Base-by-base conservation (phyloP, 2,113 vertebrate species). In the Nanorana parkeri region DNA sequence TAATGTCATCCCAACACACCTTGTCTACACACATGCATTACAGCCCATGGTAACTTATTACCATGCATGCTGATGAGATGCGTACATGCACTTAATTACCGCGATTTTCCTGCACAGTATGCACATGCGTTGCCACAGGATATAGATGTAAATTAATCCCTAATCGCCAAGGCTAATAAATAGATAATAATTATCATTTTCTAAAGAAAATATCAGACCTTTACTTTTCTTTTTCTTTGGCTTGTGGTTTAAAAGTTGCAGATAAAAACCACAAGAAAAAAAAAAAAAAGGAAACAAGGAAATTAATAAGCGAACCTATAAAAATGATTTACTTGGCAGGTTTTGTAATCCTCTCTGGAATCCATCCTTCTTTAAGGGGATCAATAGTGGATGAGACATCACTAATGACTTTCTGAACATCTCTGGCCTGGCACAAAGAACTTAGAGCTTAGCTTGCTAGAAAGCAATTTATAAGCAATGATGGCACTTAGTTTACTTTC, bases 351-450 rank as follows among this genome's bases (percentile, higher is more conserved):
- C 24, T 55, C 68, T 72, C 68, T 51, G 0, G 24, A 15, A 24
- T 19, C 13, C 10, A 11, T 47, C 41, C 13, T 47, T 47, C 23
- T 20, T 28, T 72, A 55, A 7, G 1, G 11, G 47, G 24, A 72
- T 72, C 68, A 29, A 72, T 72, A 72, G 51, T 19, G 68, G 51
- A 72, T 29, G 68, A 72, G 23, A 55, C 51, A 72, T 20, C 0
- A 23, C 24, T 72, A 72, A 72, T 72, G 24, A 72, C 24, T 72
- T 55, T 51, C 68, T 51, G 24, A 28, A 64, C 61, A 28, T 28
- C 26, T 36, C 29, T 1, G 65, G 28, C 3, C 65, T 41, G 5
- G 65, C 65, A 21, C 11, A 28, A 8, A 63, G 60, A 15, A 24
- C 23, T n/a, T 51, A 13, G 17, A 24, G 11, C 21, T 15, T 21